phyloP scores from a whole-genome alignment of 2,888 invertebrate species.

The Lasioglossum calceatum region DNA sequence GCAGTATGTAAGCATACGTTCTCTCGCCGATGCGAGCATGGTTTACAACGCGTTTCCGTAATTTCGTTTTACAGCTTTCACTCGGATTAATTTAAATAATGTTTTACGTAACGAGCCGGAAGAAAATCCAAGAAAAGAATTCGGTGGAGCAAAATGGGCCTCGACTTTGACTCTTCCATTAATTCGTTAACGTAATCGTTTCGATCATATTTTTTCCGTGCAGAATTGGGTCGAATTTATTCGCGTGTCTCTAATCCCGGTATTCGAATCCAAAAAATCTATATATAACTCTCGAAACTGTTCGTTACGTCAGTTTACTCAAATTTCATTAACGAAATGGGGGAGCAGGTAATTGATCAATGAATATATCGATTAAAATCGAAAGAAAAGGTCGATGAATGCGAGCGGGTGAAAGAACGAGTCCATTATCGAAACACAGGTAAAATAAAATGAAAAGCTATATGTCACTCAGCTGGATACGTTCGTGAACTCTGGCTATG shows the following conservation, averaged over 20 bases:
- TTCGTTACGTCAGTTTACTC: neutral
- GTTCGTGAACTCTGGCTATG: slow-evolving; percentile 19
- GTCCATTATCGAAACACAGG: neutral
- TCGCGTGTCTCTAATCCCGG: neutral
- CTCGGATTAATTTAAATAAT: neutral
- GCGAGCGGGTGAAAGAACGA: neutral
- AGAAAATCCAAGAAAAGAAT: neutral
- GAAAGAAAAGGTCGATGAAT: neutral
- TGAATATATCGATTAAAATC: neutral
- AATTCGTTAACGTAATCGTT: neutral
- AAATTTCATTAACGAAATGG: neutral
- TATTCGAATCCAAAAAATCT: slow-evolving; percentile 18
- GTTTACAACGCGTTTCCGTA: slow-evolving; percentile 2
- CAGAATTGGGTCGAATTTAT: slow-evolving; percentile 28
- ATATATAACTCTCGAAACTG: slow-evolving; percentile 22
- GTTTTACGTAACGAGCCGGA: neutral
- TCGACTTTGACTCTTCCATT: neutral
- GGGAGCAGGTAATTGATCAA: neutral
- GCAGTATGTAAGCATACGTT: slow-evolving; percentile 20
- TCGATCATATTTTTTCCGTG: neutral
- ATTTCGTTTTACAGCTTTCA: neutral
- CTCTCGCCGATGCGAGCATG: neutral
- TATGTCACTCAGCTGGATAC: slow-evolving; percentile 26
- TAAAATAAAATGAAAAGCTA: neutral
- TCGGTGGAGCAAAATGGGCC: neutral